Evolutionary conservation across 1,140 invertebrate species (phyloP).

Genomic region (Nylanderia fulva): DNA sequence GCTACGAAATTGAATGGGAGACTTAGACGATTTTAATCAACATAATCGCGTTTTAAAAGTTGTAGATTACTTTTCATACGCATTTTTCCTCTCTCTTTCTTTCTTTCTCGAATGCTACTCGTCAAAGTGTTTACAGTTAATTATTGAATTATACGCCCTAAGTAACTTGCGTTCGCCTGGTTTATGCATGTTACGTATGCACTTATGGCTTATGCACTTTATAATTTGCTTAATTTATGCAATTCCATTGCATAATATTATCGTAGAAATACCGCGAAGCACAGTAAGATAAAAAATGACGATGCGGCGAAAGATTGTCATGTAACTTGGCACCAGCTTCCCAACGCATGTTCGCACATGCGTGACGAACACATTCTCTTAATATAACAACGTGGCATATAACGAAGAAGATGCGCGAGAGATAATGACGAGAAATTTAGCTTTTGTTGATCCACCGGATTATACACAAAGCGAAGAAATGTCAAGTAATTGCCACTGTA

Average conservation of each 20-base stretch:
- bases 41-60: not conserved
- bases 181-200: not conserved
- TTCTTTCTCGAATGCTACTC: not conserved
- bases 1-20: not conserved
- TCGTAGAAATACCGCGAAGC: slow-evolving; percentile 43
- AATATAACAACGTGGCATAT: not conserved
- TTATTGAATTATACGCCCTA: slow-evolving; percentile 8
- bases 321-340: slow-evolving; percentile 7
- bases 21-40: not conserved
- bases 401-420: slow-evolving; percentile 61
- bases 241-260: slow-evolving; percentile 59
- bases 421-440: slow-evolving; percentile 72
- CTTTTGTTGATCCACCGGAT: not conserved
- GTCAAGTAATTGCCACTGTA: slow-evolving; percentile 47
- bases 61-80: too few relatives aligned
- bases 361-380: not conserved
- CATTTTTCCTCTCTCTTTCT: too few relatives aligned
- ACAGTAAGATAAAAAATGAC: slow-evolving; percentile 39
- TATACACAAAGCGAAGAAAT: slow-evolving; percentile 58
- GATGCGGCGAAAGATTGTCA: slow-evolving; percentile 42
- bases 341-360: slow-evolving; percentile 21
- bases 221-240: not conserved
- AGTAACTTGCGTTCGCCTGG: not conserved
- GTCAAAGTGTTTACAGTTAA: slow-evolving; percentile 23
- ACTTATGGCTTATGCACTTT: too few relatives aligned